Conservation (phyloP, 2,888 invertebrate genomes). For the Cheiracanthium punctorium region DNA sequence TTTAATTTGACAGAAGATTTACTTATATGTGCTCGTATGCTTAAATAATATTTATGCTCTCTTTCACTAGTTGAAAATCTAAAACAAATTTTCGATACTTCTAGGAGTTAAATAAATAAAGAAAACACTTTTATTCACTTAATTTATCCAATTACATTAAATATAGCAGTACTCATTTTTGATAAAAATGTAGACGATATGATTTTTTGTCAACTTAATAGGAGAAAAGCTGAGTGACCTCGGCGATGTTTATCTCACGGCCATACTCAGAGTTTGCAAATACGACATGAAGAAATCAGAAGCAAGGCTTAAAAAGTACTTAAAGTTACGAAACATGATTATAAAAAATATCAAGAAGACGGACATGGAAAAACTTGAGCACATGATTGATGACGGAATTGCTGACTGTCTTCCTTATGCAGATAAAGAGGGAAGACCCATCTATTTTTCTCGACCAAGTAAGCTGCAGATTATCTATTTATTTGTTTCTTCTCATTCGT, state of each 20-base stretch:
- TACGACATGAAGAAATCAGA: not conserved
- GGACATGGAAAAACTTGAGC: not conserved
- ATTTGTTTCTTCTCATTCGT: too few species aligned
- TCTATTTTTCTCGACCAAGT: not conserved
- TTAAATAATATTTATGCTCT: too few species aligned
- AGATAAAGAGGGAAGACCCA: not conserved
- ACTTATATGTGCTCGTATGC: too few species aligned
- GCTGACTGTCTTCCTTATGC: not conserved
- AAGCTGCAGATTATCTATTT: not conserved
- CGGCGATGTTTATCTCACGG: not conserved
- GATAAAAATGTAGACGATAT: too few species aligned
- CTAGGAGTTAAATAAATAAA: too few species aligned
- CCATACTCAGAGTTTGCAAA: not conserved
- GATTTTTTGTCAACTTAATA: too few species aligned
- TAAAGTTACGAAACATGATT: not conserved
- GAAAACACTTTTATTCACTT: too few species aligned
- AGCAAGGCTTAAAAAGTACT: not conserved
- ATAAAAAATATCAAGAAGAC: not conserved
- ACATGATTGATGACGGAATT: not conserved
- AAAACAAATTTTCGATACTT: too few species aligned
- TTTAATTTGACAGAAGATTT: too few species aligned
- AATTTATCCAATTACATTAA: too few species aligned
- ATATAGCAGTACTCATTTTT: too few species aligned
- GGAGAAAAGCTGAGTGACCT: not conserved
- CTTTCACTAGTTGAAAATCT: too few species aligned